Evolutionary conservation across 2,797 vertebrate genomes (phyloP).

Genomic region (Sciurus vulgaris): DNA sequence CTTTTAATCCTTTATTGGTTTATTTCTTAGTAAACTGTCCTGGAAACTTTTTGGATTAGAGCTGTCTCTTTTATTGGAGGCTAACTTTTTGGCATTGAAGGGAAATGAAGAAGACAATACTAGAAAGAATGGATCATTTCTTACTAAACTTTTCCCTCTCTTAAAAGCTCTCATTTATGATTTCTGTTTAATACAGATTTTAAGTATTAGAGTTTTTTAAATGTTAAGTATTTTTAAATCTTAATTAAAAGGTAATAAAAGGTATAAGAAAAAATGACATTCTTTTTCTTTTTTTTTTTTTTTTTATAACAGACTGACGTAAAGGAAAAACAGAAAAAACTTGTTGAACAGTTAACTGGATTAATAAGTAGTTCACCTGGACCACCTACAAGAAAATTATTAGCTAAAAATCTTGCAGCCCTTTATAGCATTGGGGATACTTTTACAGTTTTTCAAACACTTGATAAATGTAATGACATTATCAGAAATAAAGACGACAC

Average conservation of each 20-base stretch:
- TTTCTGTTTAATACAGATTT: slow-evolving; percentile 11
- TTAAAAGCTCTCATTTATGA: slow-evolving; percentile 31
- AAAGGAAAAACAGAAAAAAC: slow-evolving; percentile 99
- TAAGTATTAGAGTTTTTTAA: background rate
- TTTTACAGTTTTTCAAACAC: slow-evolving; percentile 98
- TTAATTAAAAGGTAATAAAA: slow-evolving; percentile 1
- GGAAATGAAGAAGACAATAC: background rate
- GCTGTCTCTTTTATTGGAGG: slow-evolving; percentile 15
- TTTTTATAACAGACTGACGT: slow-evolving; percentile 93
- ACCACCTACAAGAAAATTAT: slow-evolving; percentile 96
- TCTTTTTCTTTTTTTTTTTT: slow-evolving; percentile 52
- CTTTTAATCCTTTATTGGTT: background rate
- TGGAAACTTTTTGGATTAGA: slow-evolving; percentile 27
- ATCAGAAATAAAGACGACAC: slow-evolving; percentile 99
- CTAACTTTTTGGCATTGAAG: slow-evolving; percentile 39
- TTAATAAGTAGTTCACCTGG: slow-evolving; percentile 98
- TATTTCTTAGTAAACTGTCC: slow-evolving; percentile 10
- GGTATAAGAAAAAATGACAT: background rate
- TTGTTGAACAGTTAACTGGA: slow-evolving; percentile 97
- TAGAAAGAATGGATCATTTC: slow-evolving; percentile 39
- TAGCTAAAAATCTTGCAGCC: slow-evolving; percentile 98
- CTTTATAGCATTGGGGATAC: slow-evolving; percentile 99
- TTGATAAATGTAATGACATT: slow-evolving; percentile 99
- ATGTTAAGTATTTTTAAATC: slow-evolving; percentile 5
- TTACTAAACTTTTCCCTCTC: background rate